Conservation (phyloP, 2,888 invertebrate genomes). For the Ctena decussata region DNA sequence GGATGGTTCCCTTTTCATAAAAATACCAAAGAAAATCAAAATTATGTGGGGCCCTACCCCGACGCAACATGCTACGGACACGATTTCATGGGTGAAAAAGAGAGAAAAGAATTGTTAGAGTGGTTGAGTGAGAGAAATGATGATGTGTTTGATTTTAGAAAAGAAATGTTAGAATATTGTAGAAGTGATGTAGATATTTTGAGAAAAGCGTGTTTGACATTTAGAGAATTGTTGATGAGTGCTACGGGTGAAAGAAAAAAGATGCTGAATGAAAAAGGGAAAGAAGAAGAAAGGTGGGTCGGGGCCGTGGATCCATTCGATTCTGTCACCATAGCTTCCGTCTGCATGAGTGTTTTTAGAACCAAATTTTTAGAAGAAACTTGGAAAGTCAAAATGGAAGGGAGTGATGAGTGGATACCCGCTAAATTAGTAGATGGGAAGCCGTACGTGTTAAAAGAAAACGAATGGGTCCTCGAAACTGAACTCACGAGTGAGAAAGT, state of each 20-base stretch:
- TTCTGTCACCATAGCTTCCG: constrained; percentile 3
- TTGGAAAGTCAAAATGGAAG: background rate
- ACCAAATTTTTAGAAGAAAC: constrained; percentile 1
- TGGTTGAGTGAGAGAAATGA: background rate
- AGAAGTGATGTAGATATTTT: constrained; percentile 36
- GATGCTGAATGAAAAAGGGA: background rate
- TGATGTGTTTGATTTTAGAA: constrained; percentile 12
- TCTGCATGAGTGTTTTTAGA: constrained; percentile 12
- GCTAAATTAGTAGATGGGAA: background rate
- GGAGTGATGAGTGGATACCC: background rate
- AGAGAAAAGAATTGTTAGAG: background rate
- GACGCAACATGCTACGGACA: background rate
- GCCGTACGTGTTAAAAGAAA: background rate
- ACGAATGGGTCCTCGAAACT: background rate
- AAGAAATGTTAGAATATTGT: constrained; percentile 8
- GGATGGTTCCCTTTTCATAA: constrained; percentile 54
- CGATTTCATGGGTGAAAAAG: background rate
- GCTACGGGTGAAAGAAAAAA: background rate
- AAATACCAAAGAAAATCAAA: constrained; percentile 33
- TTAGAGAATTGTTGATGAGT: constrained; percentile 23
- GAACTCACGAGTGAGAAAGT: constrained; percentile 11
- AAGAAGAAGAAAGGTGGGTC: background rate
- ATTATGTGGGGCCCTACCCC: constrained; percentile 34
- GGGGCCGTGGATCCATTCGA: constrained; percentile 34
- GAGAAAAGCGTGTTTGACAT: constrained; percentile 37